Evolutionary conservation across 2,888 invertebrate species (phyloP).

Genomic region (Mesopsocus fuscifrons): DNA sequence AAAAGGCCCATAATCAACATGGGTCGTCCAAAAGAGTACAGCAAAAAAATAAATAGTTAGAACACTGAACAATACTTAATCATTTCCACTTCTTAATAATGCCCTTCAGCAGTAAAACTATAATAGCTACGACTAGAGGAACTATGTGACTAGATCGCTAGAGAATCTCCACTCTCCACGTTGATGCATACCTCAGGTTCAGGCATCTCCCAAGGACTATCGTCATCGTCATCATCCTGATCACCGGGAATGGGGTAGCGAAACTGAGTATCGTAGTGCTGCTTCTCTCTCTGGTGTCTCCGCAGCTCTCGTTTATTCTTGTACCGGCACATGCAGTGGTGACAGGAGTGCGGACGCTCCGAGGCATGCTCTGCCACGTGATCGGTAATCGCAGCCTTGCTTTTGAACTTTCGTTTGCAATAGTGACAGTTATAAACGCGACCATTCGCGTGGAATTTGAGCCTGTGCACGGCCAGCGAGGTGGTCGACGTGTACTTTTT

Average conservation of each 20-base stretch:
- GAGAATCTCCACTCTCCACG: no score
- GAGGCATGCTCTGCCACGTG: conserved; percentile 2
- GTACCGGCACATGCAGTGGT: conserved; percentile 5
- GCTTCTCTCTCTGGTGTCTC: conserved; percentile 4
- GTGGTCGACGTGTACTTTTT: conserved; percentile 9
- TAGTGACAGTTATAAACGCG: conserved; percentile 7
- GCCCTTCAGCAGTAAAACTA: no score
- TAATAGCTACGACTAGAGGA: no score
- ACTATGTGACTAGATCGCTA: no score
- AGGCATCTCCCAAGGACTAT: conserved; percentile 1
- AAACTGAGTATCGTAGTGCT: conserved; percentile 1
- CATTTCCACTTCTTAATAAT: no score
- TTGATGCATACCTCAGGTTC: conserved; percentile 3
- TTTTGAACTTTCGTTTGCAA: conserved; percentile 4
- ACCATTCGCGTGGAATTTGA: not conserved
- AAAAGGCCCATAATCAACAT: no score
- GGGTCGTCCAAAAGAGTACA: no score
- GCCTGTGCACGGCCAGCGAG: conserved; percentile 3
- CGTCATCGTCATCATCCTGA: not conserved
- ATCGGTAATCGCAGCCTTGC: conserved; percentile 1
- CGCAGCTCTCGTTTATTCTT: not conserved
- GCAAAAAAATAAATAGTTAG: no score
- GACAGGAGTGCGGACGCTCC: conserved; percentile 7
- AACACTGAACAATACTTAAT: no score
- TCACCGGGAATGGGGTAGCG: not conserved